These are phyloP conservation scores for Limnephilus marmoratus DNA, from an alignment of 2,888 invertebrate species.

Conservation along the genomic window DNA sequence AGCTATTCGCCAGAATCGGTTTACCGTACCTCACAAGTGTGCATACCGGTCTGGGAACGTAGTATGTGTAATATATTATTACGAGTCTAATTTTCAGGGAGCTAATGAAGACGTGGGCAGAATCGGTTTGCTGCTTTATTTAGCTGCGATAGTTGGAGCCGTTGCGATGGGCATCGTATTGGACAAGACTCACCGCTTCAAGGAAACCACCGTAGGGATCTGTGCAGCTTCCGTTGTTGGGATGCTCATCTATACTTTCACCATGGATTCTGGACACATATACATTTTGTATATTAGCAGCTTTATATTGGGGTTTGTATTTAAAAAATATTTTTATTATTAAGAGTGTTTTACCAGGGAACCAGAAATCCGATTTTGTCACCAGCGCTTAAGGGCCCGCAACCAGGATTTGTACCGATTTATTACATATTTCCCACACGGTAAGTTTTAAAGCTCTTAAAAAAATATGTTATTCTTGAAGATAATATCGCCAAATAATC, in stretches of 20 bases:
- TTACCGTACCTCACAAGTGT: no score
- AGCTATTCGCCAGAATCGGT: no score
- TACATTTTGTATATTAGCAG: slow-evolving; percentile 91
- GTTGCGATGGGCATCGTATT: slow-evolving; percentile 92
- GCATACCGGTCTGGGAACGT: no score
- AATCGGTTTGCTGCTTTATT: slow-evolving; percentile 93
- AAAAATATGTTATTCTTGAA: no score
- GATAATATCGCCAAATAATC: no score
- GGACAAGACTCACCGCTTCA: slow-evolving; percentile 95
- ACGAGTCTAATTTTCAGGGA: background rate
- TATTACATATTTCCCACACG: no score
- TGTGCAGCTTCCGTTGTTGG: slow-evolving; percentile 93
- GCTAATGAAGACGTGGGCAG: slow-evolving; percentile 87
- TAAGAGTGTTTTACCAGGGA: no score
- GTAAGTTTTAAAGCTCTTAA: no score
- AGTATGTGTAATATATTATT: no score
- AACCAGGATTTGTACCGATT: no score
- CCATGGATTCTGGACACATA: slow-evolving; percentile 86
- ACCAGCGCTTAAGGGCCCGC: no score
- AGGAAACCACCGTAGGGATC: slow-evolving; percentile 95
- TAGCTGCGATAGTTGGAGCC: slow-evolving; percentile 96
- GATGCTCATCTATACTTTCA: slow-evolving; percentile 95
- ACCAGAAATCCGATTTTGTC: no score
- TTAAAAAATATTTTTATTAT: background rate
- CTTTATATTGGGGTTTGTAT: slow-evolving; percentile 89